Conservation (phyloP, 2,888 invertebrate genomes). For the Platycheirus rosarum region DNA sequence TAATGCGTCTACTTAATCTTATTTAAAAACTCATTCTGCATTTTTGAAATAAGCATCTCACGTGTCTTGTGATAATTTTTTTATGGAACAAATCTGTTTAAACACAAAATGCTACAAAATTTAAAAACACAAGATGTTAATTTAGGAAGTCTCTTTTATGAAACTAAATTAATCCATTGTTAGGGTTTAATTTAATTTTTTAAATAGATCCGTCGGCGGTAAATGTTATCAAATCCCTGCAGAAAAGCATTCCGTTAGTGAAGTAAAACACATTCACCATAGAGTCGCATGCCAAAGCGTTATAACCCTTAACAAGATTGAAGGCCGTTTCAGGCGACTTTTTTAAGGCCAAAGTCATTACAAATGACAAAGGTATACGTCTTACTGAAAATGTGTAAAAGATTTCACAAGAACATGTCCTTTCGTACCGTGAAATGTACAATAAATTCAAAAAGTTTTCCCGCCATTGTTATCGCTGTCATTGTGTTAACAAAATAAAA, state of each 20-base stretch:
- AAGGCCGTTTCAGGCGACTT: slow-evolving; percentile 28
- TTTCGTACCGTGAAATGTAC: slow-evolving; percentile 8
- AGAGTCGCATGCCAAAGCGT: neutral
- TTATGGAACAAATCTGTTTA: neutral
- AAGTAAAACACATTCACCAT: neutral
- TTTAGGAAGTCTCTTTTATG: no score
- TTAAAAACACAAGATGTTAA: no score
- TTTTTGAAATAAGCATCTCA: neutral
- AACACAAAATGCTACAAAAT: no score
- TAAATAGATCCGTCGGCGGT: no score
- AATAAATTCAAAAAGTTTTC: slow-evolving; percentile 50
- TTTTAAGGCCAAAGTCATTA: slow-evolving; percentile 25
- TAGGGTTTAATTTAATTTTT: no score
- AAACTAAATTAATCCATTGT: no score
- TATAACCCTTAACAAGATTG: slow-evolving; percentile 44
- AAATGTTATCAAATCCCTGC: neutral
- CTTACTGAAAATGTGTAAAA: slow-evolving; percentile 17
- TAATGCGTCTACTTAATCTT: neutral
- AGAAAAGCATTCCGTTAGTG: neutral
- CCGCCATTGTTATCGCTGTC: neutral
- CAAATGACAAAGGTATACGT: slow-evolving; percentile 22
- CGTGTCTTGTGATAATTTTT: neutral
- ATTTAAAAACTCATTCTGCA: neutral
- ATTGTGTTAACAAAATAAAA: neutral
- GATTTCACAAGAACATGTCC: slow-evolving; percentile 27